These are phyloP conservation scores for Vireo griseus DNA, from an alignment of 2,797 vertebrate genomes.

Conservation along the genomic window DNA sequence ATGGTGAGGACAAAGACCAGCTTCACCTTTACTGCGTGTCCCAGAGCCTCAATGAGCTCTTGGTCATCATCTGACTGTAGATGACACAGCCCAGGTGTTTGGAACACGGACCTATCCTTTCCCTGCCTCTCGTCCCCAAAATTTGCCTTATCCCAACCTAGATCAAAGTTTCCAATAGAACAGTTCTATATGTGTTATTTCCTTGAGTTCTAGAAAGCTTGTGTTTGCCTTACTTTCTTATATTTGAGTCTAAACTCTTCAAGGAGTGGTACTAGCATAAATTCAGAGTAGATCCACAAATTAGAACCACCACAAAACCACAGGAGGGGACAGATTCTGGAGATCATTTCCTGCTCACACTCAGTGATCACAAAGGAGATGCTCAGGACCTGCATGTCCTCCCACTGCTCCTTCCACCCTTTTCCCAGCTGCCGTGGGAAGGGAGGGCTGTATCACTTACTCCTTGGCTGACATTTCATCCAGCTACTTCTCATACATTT, in stretches of 20 bases:
- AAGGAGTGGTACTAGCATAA: not conserved
- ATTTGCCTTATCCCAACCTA: not conserved
- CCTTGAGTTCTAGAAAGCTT: not conserved
- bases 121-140: not conserved
- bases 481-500: not conserved
- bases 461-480: not conserved
- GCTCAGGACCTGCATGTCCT: accelerated
- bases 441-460: not conserved
- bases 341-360: not conserved
- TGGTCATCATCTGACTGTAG: not conserved
- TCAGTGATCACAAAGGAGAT: not conserved
- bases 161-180: not conserved
- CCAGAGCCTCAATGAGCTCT: not conserved
- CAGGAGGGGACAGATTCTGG: not conserved
- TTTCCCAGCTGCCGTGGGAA: not conserved
- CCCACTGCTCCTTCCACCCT: not conserved
- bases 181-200: not conserved
- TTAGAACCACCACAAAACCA: not conserved
- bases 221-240: not conserved
- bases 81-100: not conserved
- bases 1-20: accelerated
- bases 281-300: not conserved
- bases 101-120: accelerated
- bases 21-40: not conserved
- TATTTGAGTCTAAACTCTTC: not conserved